Evolutionary conservation across 2,113 vertebrate genomes (phyloP), one percentile per base, ranked within the genome.

Genomic region (Microcebus jonahi): DNA sequence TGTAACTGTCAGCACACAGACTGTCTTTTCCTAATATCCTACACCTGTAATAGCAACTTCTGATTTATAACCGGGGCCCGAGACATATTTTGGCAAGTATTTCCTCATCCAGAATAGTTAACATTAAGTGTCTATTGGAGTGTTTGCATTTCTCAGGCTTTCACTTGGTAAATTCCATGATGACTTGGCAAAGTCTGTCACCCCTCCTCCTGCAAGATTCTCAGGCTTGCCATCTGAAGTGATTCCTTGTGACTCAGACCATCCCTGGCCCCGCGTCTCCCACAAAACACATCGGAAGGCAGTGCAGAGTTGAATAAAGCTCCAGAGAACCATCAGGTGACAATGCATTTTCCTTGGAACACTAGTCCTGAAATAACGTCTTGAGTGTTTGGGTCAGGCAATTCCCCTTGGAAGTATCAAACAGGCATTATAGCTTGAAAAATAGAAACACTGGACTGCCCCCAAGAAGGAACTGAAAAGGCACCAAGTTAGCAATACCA

Each of bases 221-320:
- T 84, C 68, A 15, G 27, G 45, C 65, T 50, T 17, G 65, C 96
- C 73, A 23, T 68, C 68, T 93, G 90, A 96, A 94, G 79, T 0
- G 2, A 88, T 83, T 91, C 96, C 80, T 55, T 57, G 17, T 96
- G 97, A 96, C 94, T 98, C 96, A 94, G 90, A 96, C 42, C 79
- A 65, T 93, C 94, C 96, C 57, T 20, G 67, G 84, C 63, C 87
- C 45, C 87, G 25, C 80, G 2, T 36, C 63, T 90, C 70, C 97
- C 96, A 96, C 80, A 83, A 76, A 98, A 98, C 18, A 36, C 90
- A 98, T 98, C 95, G 96, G 70, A 75, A 93, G 53, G 90, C 87
- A 0, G 31, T 7, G 21, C 70, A 42, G 61, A 88, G 93, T 57
- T 48, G 93, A 96, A 59, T 59, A 81, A 77, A 94, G 75, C 90